These are phyloP conservation scores for Erethizon dorsatum DNA, from an alignment of 2,797 vertebrate species.

Conservation along the genomic window DNA sequence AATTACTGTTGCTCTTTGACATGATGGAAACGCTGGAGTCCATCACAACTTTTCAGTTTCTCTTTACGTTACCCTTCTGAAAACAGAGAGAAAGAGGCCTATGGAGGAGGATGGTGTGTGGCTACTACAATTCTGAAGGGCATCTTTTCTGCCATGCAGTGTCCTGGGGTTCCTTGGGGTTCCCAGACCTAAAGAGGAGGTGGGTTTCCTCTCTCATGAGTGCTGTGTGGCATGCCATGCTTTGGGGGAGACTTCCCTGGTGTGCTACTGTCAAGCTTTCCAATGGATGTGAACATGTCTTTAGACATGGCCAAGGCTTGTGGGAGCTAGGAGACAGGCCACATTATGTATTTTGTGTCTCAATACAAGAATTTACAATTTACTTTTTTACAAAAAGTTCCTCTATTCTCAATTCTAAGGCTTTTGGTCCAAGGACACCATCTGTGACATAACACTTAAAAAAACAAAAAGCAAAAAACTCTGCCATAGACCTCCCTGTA, in stretches of 20 bases:
- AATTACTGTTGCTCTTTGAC: neutral
- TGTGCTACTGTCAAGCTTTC: neutral
- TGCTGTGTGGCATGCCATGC: neutral
- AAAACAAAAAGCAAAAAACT: neutral
- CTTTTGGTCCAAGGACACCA: conserved; percentile 34
- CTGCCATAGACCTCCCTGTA: conserved; percentile 30
- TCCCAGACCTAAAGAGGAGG: neutral
- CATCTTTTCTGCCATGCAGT: neutral
- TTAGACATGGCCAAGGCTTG: neutral
- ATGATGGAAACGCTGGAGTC: neutral
- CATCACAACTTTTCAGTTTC: conserved; percentile 24
- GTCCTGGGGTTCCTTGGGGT: neutral
- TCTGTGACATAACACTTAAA: conserved; percentile 64
- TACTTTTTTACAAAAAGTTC: conserved; percentile 70
- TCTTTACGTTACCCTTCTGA: conserved; percentile 1
- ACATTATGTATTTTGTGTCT: conserved; percentile 50
- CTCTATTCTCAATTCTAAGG: conserved; percentile 72
- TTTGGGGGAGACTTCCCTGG: neutral
- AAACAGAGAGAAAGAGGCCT: conserved; percentile 14
- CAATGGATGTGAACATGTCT: neutral
- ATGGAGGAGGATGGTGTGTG: neutral
- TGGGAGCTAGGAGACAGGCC: neutral
- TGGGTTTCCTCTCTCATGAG: neutral
- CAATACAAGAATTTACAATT: neutral
- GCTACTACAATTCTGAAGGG: neutral